Evolutionary conservation across 2,113 vertebrate species (phyloP).

Genomic region (Ailuropoda melanoleuca): DNA sequence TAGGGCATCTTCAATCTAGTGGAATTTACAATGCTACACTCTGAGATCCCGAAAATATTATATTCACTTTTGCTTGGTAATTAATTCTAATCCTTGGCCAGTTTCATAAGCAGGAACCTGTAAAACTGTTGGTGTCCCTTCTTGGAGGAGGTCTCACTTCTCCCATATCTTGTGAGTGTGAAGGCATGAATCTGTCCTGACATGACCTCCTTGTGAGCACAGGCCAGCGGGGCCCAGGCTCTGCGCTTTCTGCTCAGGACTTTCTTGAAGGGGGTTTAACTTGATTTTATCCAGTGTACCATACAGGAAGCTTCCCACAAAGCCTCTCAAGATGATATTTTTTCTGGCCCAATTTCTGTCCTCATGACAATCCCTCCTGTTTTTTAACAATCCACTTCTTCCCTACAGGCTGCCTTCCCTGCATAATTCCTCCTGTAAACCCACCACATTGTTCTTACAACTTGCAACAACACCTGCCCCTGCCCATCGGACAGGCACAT

Average conservation of each 20-base stretch:
- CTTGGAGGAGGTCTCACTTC: not conserved
- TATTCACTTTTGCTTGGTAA: not conserved
- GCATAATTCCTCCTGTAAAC: not conserved
- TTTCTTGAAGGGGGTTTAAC: not conserved
- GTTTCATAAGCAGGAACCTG: not conserved
- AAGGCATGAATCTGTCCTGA: not conserved
- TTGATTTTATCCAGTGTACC: not conserved
- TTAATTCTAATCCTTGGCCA: not conserved
- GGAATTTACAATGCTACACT: not conserved
- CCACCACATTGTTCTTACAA: not conserved
- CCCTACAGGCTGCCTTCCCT: not conserved
- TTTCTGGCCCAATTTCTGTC: not conserved
- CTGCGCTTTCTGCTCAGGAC: not conserved
- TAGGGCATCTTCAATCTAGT: not conserved
- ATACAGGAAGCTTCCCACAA: not conserved
- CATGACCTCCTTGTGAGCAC: not conserved
- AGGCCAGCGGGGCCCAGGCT: not conserved
- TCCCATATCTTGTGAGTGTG: not conserved
- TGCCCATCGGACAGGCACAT: not conserved
- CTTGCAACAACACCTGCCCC: accelerated
- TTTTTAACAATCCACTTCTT: not conserved
- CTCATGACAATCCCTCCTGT: not conserved
- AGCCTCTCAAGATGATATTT: not conserved
- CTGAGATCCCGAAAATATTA: not conserved
- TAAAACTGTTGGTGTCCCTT: not conserved